These are phyloP conservation scores for Oophaga sylvatica DNA, from an alignment of 2,797 vertebrate genomes.

Conservation along the genomic window DNA sequence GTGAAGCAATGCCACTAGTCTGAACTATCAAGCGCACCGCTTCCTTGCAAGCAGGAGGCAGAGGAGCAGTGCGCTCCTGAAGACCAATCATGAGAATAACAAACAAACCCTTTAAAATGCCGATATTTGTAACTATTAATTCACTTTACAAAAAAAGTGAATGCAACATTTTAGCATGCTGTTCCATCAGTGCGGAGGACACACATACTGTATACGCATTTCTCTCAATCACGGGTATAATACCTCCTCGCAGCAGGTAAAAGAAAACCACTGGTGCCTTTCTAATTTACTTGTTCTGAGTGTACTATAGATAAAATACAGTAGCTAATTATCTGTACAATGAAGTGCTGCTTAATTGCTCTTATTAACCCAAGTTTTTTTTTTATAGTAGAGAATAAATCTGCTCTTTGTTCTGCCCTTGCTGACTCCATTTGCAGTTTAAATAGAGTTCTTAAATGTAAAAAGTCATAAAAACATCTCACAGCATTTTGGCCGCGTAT, in stretches of 20 bases:
- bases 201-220: neutral
- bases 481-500: slow-evolving; percentile 26
- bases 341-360: slow-evolving; percentile 49
- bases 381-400: slow-evolving; percentile 48
- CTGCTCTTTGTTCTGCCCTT: slow-evolving; percentile 26
- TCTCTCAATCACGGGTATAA: neutral
- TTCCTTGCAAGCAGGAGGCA: too few species aligned
- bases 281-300: slow-evolving; percentile 3
- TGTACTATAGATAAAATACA: slow-evolving; percentile 39
- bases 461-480: slow-evolving; percentile 23
- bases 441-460: slow-evolving; percentile 40
- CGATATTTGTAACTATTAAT: neutral
- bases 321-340: slow-evolving; percentile 45
- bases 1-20: too few species aligned
- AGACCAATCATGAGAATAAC: too few species aligned
- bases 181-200: neutral
- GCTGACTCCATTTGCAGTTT: slow-evolving; percentile 37
- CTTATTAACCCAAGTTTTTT: slow-evolving; percentile 34
- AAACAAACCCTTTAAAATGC: too few species aligned
- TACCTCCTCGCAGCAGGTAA: neutral
- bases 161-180: neutral
- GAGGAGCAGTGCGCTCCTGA: too few species aligned
- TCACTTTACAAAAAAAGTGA: neutral
- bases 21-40: too few species aligned
- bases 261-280: neutral